Conservation (phyloP, 2,888 invertebrate genomes). For the Acheta domesticus region DNA sequence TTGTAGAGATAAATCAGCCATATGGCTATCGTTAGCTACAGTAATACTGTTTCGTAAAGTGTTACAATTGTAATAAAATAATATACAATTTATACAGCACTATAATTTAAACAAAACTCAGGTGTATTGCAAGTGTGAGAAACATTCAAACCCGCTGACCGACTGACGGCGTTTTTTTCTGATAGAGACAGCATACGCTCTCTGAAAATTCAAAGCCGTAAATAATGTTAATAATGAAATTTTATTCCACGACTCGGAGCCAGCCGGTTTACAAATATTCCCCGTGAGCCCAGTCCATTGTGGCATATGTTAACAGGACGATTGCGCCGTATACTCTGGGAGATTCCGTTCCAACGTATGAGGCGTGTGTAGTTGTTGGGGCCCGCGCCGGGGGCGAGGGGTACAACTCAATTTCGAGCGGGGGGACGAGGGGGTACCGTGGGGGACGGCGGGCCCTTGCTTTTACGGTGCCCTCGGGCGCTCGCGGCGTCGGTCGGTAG, state of each 20-base stretch:
- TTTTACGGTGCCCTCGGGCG: neutral
- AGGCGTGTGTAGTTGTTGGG: neutral
- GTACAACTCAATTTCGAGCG: slow-evolving; percentile 18
- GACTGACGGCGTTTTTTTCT: too few species aligned
- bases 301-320: slow-evolving; percentile 10
- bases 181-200: too few species aligned
- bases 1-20: too few species aligned
- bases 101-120: too few species aligned
- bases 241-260: neutral
- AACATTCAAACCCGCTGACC: too few species aligned
- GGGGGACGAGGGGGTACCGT: neutral
- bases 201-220: neutral
- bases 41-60: too few species aligned
- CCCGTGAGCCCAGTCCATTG: neutral
- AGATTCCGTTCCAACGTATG: neutral
- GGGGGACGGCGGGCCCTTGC: neutral
- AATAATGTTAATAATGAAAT: slow-evolving; percentile 3
- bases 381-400: neutral
- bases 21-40: too few species aligned
- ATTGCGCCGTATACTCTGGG: neutral
- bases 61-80: too few species aligned
- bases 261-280: slow-evolving; percentile 5
- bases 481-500: neutral
- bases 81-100: too few species aligned
- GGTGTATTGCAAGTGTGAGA: too few species aligned